These are phyloP conservation scores for Microctonus hyperodae DNA, from an alignment of 2,888 invertebrate genomes.

Conservation along the genomic window DNA sequence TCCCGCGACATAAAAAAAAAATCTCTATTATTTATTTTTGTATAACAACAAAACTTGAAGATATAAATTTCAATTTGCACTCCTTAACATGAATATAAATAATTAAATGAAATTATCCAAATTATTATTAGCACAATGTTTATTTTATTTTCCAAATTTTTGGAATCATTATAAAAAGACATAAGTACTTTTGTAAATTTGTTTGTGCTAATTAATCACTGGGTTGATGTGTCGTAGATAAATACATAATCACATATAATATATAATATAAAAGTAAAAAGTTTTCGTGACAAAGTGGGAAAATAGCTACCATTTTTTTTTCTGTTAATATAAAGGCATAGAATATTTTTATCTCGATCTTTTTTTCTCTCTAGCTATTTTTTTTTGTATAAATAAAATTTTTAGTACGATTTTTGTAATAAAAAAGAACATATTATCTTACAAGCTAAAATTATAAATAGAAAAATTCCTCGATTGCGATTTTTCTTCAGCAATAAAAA, in stretches of 20 bases:
- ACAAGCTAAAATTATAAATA: slow-evolving; percentile 5
- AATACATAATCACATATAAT: slow-evolving; percentile 1
- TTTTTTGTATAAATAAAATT: not conserved
- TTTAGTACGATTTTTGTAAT: not conserved
- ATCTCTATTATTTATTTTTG: not conserved
- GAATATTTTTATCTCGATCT: not conserved
- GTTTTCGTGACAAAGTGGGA: not conserved
- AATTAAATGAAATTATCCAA: no score
- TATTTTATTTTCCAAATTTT: not conserved
- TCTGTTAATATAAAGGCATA: not conserved
- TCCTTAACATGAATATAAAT: not conserved
- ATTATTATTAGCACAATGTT: not conserved
- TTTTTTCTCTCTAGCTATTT: not conserved
- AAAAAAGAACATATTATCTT: not conserved
- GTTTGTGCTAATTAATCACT: not conserved
- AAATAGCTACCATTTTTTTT: slow-evolving; percentile 11
- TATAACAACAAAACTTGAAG: not conserved
- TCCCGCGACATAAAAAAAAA: slow-evolving; percentile 2
- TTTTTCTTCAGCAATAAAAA: slow-evolving; percentile 10
- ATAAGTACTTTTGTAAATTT: not conserved
- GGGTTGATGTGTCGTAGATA: not conserved
- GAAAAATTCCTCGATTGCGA: not conserved
- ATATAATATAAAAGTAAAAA: slow-evolving; percentile 13
- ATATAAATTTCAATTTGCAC: not conserved
- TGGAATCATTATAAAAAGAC: not conserved